phyloP scores from a whole-genome alignment of 2,113 vertebrate species.

The Boleophthalmus pectinirostris region DNA sequence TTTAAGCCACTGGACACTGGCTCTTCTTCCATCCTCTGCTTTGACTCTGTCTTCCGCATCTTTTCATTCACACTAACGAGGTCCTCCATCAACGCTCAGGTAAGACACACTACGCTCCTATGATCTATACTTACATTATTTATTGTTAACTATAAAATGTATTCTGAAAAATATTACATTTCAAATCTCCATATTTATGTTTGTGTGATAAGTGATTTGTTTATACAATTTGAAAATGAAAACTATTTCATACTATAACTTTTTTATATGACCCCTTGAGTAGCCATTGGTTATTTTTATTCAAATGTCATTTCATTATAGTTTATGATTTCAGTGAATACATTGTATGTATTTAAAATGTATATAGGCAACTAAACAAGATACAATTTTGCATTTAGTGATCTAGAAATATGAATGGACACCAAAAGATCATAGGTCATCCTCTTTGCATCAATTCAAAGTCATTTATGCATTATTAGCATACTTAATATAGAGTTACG shows the following conservation, averaged over 20 bases:
- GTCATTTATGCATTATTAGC: slow-evolving; percentile 29
- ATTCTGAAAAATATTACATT: not conserved
- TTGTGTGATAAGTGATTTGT: not conserved
- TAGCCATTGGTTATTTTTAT: not conserved
- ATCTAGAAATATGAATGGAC: not conserved
- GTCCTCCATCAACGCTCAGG: slow-evolving; percentile 73
- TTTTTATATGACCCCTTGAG: not conserved
- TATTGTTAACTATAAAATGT: not conserved
- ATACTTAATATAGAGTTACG: slow-evolving; percentile 53
- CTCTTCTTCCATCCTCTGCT: slow-evolving; percentile 70
- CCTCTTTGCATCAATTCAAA: not conserved
- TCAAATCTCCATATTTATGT: not conserved
- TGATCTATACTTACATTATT: not conserved
- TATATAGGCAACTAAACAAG: not conserved
- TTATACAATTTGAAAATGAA: not conserved
- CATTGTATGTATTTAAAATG: not conserved
- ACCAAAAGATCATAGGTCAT: not conserved
- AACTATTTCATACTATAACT: not conserved
- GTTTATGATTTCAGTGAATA: not conserved
- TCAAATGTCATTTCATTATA: not conserved
- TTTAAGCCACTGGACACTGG: slow-evolving; percentile 76
- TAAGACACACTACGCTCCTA: slow-evolving; percentile 59
- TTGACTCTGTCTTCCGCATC: slow-evolving; percentile 62
- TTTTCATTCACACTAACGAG: slow-evolving; percentile 67
- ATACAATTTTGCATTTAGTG: not conserved